Conservation (phyloP, 2,888 invertebrate genomes). For the Melipona beecheii region DNA sequence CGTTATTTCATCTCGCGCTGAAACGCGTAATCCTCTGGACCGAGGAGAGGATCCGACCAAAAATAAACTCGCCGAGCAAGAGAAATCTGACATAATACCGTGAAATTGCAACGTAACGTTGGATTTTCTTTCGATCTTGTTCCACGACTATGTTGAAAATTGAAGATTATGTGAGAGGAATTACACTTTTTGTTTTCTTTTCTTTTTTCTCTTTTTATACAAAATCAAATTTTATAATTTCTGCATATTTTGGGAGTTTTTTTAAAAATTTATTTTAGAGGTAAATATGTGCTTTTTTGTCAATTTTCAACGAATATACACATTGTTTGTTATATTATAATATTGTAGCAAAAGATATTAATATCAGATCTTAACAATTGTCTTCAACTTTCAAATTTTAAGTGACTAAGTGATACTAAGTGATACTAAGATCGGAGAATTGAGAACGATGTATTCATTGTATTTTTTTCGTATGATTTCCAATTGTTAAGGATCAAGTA, state of each 20-base stretch:
- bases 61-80: not conserved
- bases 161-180: not conserved
- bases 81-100: not conserved
- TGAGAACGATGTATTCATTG: too few species aligned
- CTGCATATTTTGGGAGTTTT: not conserved
- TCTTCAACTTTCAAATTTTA: too few species aligned
- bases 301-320: too few species aligned
- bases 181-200: not conserved
- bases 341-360: too few species aligned
- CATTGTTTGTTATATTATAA: too few species aligned
- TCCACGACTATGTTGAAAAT: not conserved
- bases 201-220: not conserved
- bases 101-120: not conserved
- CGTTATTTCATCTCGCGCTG: constrained; percentile 24
- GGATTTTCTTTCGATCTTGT: not conserved
- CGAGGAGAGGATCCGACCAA: not conserved
- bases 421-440: too few species aligned
- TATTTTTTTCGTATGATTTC: too few species aligned
- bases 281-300: too few species aligned
- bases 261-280: too few species aligned
- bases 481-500: too few species aligned
- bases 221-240: not conserved
- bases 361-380: too few species aligned
- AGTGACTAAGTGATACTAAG: too few species aligned
- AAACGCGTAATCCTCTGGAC: constrained; percentile 13